These are phyloP conservation scores for Pygoscelis antarcticus DNA, from an alignment of 2,113 vertebrate species.

Conservation along the genomic window DNA sequence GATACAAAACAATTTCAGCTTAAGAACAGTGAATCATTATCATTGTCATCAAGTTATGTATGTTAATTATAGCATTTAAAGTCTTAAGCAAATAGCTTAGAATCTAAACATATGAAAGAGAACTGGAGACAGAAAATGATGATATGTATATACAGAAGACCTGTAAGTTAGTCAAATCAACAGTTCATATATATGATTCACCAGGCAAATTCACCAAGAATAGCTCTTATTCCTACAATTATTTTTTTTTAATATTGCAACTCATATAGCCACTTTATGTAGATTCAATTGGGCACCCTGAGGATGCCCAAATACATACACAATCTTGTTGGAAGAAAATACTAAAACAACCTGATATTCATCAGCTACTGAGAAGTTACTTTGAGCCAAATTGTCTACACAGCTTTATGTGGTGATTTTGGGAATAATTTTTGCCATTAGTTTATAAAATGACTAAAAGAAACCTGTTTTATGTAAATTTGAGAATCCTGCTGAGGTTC, in stretches of 20 bases:
- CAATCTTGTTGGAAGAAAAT: neutral
- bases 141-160: neutral
- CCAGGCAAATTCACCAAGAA: neutral
- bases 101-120: neutral
- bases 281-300: slow-evolving; percentile 41
- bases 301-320: slow-evolving; percentile 13
- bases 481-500: neutral
- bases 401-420: slow-evolving; percentile 20
- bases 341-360: neutral
- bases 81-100: neutral
- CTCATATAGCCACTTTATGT: neutral
- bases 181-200: neutral
- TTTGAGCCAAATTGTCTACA: slow-evolving; percentile 22
- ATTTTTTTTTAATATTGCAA: neutral
- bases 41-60: neutral
- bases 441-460: slow-evolving; percentile 40
- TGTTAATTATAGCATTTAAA: neutral
- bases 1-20: neutral
- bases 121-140: neutral
- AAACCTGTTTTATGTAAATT: slow-evolving; percentile 37
- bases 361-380: slow-evolving; percentile 33
- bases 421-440: slow-evolving; percentile 38
- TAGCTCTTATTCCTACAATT: neutral
- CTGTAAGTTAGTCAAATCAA: neutral
- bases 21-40: neutral